Evolutionary conservation across 2,113 vertebrate species (phyloP), one percentile per base, ranked within the genome.

Genomic region (Falcunculus frontatus): DNA sequence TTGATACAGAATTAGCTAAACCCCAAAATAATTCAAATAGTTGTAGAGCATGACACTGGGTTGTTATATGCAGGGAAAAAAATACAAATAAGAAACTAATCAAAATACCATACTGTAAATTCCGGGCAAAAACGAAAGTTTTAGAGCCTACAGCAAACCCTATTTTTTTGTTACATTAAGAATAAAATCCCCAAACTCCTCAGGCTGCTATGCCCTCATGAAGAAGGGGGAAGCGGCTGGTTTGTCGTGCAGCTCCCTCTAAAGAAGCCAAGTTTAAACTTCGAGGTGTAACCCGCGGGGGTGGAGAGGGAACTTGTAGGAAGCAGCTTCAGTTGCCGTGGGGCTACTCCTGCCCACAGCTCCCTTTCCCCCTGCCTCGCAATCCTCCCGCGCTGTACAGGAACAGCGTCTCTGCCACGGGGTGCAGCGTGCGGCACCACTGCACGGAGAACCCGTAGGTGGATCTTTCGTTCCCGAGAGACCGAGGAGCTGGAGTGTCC

Each of bases 391-490:
- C 1, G 26, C 5, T 5, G 22, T 1, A 5, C 16, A 6, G 47
- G 15, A 30, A 39, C 53, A 3, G 32, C 10, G 7, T 2, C 52
- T 15, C 5, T 13, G 11, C 12, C 42, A 2, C 23, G 12, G 32
- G 13, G 6, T 2, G 6, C 21, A 5, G 20, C 6, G 26, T 2
- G 41, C 35, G 17, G 44, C 81, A 15, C 26, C 19, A 0, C 1
- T 1, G 10, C 6, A 5, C 18, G 9, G 4, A 19, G 13, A 41
- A 2, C 4, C 35, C 22, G 3, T 0, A 1, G 27, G 19, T 0
- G 17, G 3, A 15, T 4, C 53, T 16, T 4, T 3, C 4, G 18
- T 0, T 20, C 46, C 4, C 26, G 16, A 23, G 13, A 33, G 22
- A 12, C 67, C 16, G 35, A 29, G 33, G 59, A 8, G 50, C 50